These are phyloP conservation scores for Gobiocypris rarus DNA, from an alignment of 2,113 vertebrate species.

Conservation along the genomic window DNA sequence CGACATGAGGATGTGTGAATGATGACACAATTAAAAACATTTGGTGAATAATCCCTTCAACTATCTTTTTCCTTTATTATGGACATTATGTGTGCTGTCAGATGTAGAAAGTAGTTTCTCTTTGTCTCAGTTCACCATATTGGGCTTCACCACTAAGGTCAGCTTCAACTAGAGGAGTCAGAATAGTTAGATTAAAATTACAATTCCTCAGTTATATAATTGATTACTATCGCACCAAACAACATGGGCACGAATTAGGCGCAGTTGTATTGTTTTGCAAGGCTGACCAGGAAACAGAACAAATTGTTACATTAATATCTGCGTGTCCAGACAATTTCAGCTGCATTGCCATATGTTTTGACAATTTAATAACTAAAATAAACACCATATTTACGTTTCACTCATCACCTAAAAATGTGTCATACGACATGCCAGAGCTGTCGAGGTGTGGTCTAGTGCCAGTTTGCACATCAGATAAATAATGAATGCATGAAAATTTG, in stretches of 20 bases:
- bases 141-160: conserved; percentile 10
- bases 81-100: conserved; percentile 3
- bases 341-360: conserved; percentile 60
- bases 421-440: conserved; percentile 71
- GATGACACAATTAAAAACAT: background rate
- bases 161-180: background rate
- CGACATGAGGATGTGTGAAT: background rate
- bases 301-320: background rate
- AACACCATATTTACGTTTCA: conserved; percentile 67
- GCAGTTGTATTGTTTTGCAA: background rate
- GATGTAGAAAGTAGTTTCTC: background rate
- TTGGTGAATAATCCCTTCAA: background rate
- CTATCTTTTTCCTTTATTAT: background rate
- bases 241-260: background rate
- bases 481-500: conserved; percentile 77
- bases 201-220: background rate
- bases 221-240: background rate
- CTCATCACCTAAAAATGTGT: conserved; percentile 73
- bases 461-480: conserved; percentile 75
- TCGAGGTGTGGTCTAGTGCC: conserved; percentile 67
- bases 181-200: conserved; percentile 1
- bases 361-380: conserved; percentile 54
- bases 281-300: background rate
- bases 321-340: background rate
- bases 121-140: background rate